Base-by-base conservation (phyloP, 2,113 vertebrate species). In the Ovis canadensis region DNA sequence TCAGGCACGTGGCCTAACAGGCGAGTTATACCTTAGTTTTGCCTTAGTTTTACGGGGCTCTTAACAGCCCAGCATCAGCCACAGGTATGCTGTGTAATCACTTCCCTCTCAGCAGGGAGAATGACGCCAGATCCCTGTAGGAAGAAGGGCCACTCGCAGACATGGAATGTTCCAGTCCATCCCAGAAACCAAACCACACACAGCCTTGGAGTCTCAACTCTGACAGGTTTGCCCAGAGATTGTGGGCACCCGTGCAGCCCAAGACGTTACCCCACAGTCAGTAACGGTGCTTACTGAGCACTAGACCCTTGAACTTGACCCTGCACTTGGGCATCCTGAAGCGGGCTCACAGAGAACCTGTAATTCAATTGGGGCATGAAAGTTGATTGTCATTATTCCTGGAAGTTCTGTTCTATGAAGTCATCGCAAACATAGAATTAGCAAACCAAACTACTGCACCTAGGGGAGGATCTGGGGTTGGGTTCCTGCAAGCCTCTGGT, bases 191-290 rank as follows among this genome's bases (percentile, higher is more conserved):
- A 9, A 14, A 57, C 40, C 54, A 6, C n/a, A 36, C 0, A 10
- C 40, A 15, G 80, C 16, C 40, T 82, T n/a, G 10, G 23, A 19
- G 10, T 43, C 43, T 21, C 19, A 9, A 13, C 17, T 40, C 27
- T 0, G 16, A n/a, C 52, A 62, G 64, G 59, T 55, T 27, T 21
- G 11, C 19, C 52, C 5, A 1, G 23, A 29, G 27, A n/a, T 27
- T 0, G 0, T 0, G 23, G 57, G 48, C 8, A 45, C 36, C 43
- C 1, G 3, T 14, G 59, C 31, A 0, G 43, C 0, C 17, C 67
- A 11, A 8, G 36, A 52, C 0, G 7, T 7, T 16, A 5, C 48
- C 3, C 5, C 29, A 1, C 1, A 3, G 36, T 29, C 87, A 78
- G 91, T 3, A 14, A 23, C 0, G 0, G 33, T 31, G 33, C 25